Evolutionary conservation across 2,888 invertebrate species (phyloP), one percentile per base, ranked within the genome.

Genomic region (Pterostichus niger): DNA sequence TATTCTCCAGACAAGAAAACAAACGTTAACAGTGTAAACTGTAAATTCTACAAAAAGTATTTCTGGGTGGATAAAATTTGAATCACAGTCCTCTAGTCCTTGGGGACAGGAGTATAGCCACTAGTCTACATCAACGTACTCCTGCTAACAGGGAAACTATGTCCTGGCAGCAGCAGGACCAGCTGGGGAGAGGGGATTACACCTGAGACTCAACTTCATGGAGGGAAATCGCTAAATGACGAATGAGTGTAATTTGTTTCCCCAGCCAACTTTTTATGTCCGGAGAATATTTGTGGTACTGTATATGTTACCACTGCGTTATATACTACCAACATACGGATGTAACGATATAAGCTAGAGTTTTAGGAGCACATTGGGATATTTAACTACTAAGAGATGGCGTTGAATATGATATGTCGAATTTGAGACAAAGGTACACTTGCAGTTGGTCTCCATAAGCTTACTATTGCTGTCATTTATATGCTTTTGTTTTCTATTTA

Each of bases 211-310:
- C 40, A 10, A 44, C 71, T 35, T 64, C 64, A 64, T 17, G 46
- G 10, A 71, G 17, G 44, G 64, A 59, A 40, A 71, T 71, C 71
- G 71, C 71, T 71, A 71, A 71, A 71, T 71, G 46, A 71, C 71
- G 71, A 71, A 71, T 71, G 71, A 46, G 44, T 15, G 13, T 40
- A n/a, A 44, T 44, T 71, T 71, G 71, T 71, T 71, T 71, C 10
- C 59, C 64, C 7, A 17, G 64, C 9, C 44, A 71, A 44, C 44
- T 71, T 71, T 68, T 71, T 71, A 71, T 71, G 44, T 40, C 40
- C 10, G 46, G 9, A 71, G 40, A 44, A 15, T 40, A 44, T 44
- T 61, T 61, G 33, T 33, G 61, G 56, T 7, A 6, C 9, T 59
- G 56, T 59, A 6, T 52, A 52, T 52, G 0, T 13, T 52, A 13